Base-by-base conservation (phyloP, 92 coral and sea anemone genomes). In the Heteractis magnifica region DNA sequence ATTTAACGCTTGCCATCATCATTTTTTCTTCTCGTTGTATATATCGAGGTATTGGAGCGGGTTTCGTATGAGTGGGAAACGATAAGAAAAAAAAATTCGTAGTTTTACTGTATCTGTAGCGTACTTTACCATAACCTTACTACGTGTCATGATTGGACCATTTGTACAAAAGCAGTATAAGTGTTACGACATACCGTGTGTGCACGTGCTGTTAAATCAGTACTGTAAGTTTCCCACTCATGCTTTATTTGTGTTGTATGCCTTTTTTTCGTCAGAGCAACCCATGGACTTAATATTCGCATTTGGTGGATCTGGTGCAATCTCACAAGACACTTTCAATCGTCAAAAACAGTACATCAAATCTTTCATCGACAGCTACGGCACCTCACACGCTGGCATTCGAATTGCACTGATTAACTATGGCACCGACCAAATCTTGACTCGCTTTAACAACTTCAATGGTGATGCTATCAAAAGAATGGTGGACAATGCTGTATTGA, bases 341-440 rank as follows among this genome's bases (percentile, higher is more conserved):
- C 93, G 85, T 21, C 97, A 97, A 79, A 97, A 92, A 72, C 92
- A 86, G 79, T 94, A 94, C 78, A 90, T 97, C 88, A 89, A 97
- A 75, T 83, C 90, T 15, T 94, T 97, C 82, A 77, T 97, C 59
- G 97, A 97, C 72, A 85, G 88, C 6, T 91, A 91, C 76, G 91
- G 95, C 7, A 86, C 94, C 6, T 86, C 97, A 2, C 84, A 86
- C 23, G 90, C 95, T 62, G 96, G 98, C 16, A 76, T 91, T 34
- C 95, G 92, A 18, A 87, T 92, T 48, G 89, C 91, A 9, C 79
- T 97, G 77, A 89, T 97, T 64, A 90, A 94, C 72, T 97, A 97
- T 78, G 95, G 97, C 26, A 51, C 84, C 4, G 84, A 81, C 9
- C 77, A 70, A 34, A 72, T 91, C 68, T 86, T 87, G 1, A 90